Conservation (phyloP, 2,797 vertebrate genomes). For the Rousettus madagascariensis region DNA sequence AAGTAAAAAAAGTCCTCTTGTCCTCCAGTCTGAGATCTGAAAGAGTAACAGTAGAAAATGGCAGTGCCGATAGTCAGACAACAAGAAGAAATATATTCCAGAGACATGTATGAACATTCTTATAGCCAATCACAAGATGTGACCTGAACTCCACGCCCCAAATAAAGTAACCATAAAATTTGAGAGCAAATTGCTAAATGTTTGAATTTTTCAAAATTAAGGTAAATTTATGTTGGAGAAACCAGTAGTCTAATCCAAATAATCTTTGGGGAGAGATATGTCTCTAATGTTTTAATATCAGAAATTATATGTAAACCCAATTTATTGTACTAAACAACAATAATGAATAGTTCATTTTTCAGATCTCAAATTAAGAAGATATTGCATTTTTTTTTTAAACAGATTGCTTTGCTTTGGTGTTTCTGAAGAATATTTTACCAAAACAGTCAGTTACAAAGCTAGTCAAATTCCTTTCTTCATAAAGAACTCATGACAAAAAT, state of each 20-base stretch:
- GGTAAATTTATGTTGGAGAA: background rate
- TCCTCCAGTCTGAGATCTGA: background rate
- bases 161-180: background rate
- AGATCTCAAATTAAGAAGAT: background rate
- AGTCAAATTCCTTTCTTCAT: background rate
- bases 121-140: background rate
- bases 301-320: background rate
- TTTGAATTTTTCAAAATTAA: background rate
- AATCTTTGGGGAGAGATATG: background rate
- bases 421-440: background rate
- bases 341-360: background rate
- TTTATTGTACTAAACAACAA: background rate
- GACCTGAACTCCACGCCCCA: background rate
- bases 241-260: background rate
- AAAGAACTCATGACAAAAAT: background rate
- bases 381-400: background rate
- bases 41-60: background rate
- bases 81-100: background rate
- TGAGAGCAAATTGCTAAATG: background rate
- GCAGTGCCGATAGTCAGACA: background rate
- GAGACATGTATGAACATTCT: background rate
- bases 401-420: background rate
- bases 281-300: background rate
- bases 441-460: background rate
- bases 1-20: background rate